These are phyloP conservation scores for Neodiprion pinetum DNA, from an alignment of 1,140 invertebrate genomes.

Conservation along the genomic window DNA sequence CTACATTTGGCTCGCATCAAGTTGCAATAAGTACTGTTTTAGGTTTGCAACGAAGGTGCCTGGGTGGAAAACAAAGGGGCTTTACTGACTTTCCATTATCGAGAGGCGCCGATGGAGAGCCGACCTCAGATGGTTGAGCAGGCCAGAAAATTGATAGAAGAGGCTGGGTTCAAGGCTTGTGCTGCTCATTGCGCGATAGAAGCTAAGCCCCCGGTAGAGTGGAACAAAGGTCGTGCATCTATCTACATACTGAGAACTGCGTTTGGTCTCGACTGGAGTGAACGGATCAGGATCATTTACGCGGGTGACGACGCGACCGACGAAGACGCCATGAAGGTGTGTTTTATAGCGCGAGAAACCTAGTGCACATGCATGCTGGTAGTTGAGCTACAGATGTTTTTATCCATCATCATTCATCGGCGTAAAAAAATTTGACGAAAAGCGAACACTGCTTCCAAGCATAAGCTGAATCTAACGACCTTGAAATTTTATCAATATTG, in stretches of 20 bases:
- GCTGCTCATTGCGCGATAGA: conserved; percentile 85
- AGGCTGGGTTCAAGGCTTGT: conserved; percentile 78
- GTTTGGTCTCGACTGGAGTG: conserved; percentile 90
- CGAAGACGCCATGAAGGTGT: conserved; percentile 89
- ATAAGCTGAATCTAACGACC: not conserved
- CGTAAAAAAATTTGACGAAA: not conserved
- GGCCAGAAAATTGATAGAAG: conserved; percentile 76
- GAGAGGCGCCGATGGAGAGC: conserved; percentile 76
- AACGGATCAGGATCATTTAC: conserved; percentile 88
- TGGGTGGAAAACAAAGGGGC: conserved; percentile 94
- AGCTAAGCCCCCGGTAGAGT: conserved; percentile 86
- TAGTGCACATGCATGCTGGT: conserved; percentile 5
- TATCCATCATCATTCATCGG: too few species aligned
- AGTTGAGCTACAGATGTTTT: not conserved
- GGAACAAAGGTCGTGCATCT: conserved; percentile 90
- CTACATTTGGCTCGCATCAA: too few species aligned
- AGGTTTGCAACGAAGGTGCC: conserved; percentile 84
- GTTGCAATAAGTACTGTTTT: not conserved
- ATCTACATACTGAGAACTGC: conserved; percentile 89
- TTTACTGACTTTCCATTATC: conserved; percentile 86
- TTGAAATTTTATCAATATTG: conserved; percentile 4
- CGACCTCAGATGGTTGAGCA: conserved; percentile 71
- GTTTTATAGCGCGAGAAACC: conserved; percentile 30
- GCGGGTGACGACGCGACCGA: conserved; percentile 90
- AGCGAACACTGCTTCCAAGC: not conserved